These are phyloP conservation scores for Cantharis lateralis DNA, from an alignment of 2,888 invertebrate genomes.

Conservation along the genomic window DNA sequence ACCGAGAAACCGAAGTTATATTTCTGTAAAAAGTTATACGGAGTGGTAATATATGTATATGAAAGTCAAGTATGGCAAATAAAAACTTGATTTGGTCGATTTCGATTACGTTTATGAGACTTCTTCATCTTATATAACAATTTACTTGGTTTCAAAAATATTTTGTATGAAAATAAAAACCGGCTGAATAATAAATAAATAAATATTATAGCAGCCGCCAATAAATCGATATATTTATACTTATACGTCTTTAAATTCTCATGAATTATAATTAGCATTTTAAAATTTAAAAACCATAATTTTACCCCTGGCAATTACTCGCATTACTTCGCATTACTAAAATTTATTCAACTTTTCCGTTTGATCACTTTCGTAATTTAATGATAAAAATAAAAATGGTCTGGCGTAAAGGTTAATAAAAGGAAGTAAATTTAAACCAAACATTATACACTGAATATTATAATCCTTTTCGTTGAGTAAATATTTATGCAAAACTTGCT, in stretches of 20 bases:
- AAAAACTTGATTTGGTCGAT: too few species aligned
- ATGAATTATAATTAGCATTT: background rate
- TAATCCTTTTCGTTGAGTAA: conserved; percentile 38
- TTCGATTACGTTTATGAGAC: too few species aligned
- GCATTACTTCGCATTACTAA: background rate
- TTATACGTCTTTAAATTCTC: background rate
- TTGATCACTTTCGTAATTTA: background rate
- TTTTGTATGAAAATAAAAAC: background rate
- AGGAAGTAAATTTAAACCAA: background rate
- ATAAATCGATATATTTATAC: background rate
- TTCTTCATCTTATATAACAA: too few species aligned
- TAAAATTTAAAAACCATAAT: background rate
- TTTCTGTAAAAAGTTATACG: too few species aligned
- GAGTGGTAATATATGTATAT: too few species aligned
- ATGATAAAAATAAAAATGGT: background rate
- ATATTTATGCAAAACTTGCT: conserved; percentile 38
- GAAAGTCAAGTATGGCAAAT: too few species aligned
- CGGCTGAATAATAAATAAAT: too few species aligned
- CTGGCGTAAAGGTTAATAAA: background rate
- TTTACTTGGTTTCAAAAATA: background rate
- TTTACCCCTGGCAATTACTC: background rate
- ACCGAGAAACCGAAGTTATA: too few species aligned
- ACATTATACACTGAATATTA: conserved; percentile 35
- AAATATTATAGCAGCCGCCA: background rate
- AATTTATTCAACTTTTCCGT: background rate